These are phyloP conservation scores for Oligia fasciuncula DNA, from an alignment of 2,888 invertebrate genomes.

Conservation along the genomic window DNA sequence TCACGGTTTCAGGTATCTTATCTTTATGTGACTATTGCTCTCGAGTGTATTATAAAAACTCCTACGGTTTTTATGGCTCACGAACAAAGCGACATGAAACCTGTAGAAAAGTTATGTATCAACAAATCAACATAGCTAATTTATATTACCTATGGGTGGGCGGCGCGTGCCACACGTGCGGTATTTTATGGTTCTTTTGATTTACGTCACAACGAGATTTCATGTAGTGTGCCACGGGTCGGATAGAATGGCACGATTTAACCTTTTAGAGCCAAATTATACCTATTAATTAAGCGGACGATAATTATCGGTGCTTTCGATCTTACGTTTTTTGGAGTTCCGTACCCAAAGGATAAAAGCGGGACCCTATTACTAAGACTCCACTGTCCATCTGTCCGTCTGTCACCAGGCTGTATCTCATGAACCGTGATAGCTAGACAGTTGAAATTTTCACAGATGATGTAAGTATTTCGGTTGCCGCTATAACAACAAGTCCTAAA, in stretches of 20 bases:
- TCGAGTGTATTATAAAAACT: constrained; percentile 12
- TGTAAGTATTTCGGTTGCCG: no score
- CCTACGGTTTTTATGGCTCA: constrained; percentile 38
- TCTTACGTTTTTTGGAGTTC: constrained; percentile 21
- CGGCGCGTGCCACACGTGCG: constrained; percentile 47
- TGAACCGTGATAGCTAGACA: no score
- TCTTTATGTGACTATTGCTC: no score
- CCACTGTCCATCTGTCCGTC: no score
- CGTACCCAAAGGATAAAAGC: no score
- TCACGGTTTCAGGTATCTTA: no score
- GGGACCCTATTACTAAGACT: no score
- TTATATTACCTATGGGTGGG: constrained; percentile 48
- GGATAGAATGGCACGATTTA: constrained; percentile 48
- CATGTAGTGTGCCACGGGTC: constrained; percentile 33
- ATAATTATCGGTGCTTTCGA: constrained; percentile 44
- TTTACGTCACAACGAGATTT: constrained; percentile 52
- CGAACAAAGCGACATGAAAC: constrained; percentile 40
- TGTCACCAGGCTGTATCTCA: no score
- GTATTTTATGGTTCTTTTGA: constrained; percentile 59
- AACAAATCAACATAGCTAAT: constrained; percentile 32
- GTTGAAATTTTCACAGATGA: no score
- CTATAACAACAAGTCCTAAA: no score
- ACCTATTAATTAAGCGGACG: constrained; percentile 44
- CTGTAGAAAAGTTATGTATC: constrained; percentile 35
- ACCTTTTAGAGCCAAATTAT: constrained; percentile 27